Conservation (phyloP, 2,888 invertebrate genomes). For the Margaritifera margaritifera region DNA sequence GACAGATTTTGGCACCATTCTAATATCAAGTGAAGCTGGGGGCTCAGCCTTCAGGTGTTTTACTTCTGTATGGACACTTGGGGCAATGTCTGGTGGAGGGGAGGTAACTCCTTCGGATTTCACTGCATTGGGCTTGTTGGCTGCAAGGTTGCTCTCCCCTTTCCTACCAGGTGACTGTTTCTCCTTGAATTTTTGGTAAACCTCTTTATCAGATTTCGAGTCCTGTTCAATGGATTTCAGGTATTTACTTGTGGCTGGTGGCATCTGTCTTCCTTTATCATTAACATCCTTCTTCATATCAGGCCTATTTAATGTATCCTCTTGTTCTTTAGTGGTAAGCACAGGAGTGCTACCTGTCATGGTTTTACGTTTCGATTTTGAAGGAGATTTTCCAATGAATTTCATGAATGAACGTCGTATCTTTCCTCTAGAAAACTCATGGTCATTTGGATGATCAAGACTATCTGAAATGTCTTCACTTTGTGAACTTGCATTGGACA, state of each 20-base stretch:
- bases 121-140: conserved; percentile 37
- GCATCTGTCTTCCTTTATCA: conserved; percentile 14
- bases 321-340: conserved; percentile 2
- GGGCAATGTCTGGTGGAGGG: conserved; percentile 11
- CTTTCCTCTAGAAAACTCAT: conserved; percentile 50
- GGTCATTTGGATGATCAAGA: conserved; percentile 39
- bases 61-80: background rate
- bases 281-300: conserved; percentile 9
- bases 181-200: conserved; percentile 66
- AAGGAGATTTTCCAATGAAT: conserved; percentile 48
- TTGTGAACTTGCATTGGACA: conserved; percentile 52
- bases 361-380: conserved; percentile 22
- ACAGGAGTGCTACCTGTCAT: conserved; percentile 14
- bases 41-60: conserved; percentile 27
- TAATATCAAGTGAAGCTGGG: conserved; percentile 51
- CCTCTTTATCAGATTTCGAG: conserved; percentile 50
- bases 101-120: conserved; percentile 35
- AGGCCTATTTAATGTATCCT: conserved; percentile 12
- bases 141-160: conserved; percentile 25
- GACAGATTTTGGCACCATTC: conserved; percentile 41
- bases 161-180: conserved; percentile 49
- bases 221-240: conserved; percentile 65
- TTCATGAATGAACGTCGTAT: conserved; percentile 60
- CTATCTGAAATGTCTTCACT: conserved; percentile 48
- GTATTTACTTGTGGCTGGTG: conserved; percentile 18